Evolutionary conservation across 2,888 invertebrate genomes (phyloP), one percentile per base, ranked within the genome.

Genomic region (Neoascia interrupta): DNA sequence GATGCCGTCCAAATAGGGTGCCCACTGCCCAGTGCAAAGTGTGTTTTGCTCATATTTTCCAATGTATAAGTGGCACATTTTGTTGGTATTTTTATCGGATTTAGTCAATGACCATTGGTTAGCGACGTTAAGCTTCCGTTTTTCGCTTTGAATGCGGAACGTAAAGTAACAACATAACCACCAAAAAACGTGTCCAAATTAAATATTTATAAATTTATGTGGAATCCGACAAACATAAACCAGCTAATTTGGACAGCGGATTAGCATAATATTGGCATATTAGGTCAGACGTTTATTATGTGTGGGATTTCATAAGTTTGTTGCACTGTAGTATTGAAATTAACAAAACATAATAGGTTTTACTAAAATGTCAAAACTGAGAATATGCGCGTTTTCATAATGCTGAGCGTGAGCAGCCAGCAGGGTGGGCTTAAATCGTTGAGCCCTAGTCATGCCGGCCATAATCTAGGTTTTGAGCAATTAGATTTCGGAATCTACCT

Each of bases 1-100:
- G 28, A 31, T 8, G 51, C 36, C 15, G 13, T 66, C 73, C 37
- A 49, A 74, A 54, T 43, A 64, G 64, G 37, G 4, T 21, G 53
- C 31, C 13, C 39, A 36, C 13, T 8, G 31, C 2, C 8, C 31
- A 8, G 4, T n/a, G n/a, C n/a, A n/a, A n/a, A n/a, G n/a, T n/a
- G n/a, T n/a, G n/a, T n/a, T n/a, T n/a, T n/a, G n/a, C n/a, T n/a
- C n/a, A n/a, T n/a, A n/a, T n/a, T n/a, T n/a, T n/a, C n/a, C n/a
- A n/a, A n/a, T n/a, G n/a, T n/a, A n/a, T n/a, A n/a, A n/a, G n/a
- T 41, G 19, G 0, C 45, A 15, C 21, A 19, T 43, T 19, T 36
- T 28, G 8, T n/a, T 34, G 39, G 3, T 21, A 6, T 8, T 10
- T 8, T 15, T n/a, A 53, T 45, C 39, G 10, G 16, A 41, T 21